These are phyloP conservation scores for Apeira syringaria DNA, from an alignment of 2,888 invertebrate species.

Conservation along the genomic window DNA sequence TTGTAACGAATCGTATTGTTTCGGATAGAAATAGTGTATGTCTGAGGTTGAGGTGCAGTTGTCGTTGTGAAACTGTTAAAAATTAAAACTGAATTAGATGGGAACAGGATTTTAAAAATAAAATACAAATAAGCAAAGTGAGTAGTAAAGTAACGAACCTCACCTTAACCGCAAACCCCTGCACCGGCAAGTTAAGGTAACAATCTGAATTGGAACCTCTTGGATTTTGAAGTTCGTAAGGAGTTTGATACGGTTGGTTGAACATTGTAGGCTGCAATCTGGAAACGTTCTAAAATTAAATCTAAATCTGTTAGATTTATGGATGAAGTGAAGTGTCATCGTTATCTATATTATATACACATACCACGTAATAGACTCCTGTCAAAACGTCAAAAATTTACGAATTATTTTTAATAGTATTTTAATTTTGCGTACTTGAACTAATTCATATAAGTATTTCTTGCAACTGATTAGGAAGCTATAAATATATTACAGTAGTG, in stretches of 20 bases:
- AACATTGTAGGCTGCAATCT: conserved; percentile 6
- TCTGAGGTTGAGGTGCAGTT: conserved; percentile 69
- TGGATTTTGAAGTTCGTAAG: conserved; percentile 3
- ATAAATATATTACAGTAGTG: too few relatives aligned
- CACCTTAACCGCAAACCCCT: conserved; percentile 8
- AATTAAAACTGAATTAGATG: neutral
- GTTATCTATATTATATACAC: too few relatives aligned
- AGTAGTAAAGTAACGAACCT: neutral
- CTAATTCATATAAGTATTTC: too few relatives aligned
- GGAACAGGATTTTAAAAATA: too few relatives aligned
- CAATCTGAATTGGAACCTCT: conserved; percentile 14
- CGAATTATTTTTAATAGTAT: too few relatives aligned
- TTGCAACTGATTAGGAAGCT: too few relatives aligned
- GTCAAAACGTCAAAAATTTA: too few relatives aligned
- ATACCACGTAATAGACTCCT: too few relatives aligned
- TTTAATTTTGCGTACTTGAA: too few relatives aligned
- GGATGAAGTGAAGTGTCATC: too few relatives aligned
- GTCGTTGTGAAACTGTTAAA: conserved; percentile 71
- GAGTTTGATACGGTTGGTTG: conserved; percentile 9
- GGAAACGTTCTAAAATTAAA: too few relatives aligned
- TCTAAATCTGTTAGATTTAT: too few relatives aligned
- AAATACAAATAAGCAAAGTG: neutral
- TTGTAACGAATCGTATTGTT: conserved; percentile 31
- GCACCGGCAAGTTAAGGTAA: conserved; percentile 6
- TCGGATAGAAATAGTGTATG: conserved; percentile 54